phyloP scores from a whole-genome alignment of 1,140 invertebrate genomes.

The Drosophila ananassae region DNA sequence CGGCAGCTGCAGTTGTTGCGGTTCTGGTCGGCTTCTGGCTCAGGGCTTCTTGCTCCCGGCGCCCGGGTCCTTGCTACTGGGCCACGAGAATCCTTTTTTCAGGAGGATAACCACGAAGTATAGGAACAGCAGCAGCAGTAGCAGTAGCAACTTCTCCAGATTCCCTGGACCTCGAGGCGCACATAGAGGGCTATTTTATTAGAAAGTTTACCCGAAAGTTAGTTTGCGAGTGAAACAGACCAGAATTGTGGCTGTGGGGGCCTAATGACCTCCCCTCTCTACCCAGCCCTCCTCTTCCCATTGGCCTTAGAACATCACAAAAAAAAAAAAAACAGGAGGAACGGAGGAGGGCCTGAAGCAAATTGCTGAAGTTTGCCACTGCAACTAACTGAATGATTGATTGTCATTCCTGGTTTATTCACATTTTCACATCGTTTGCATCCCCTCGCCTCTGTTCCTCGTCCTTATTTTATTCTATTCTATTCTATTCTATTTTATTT shows the following conservation, averaged over 20 bases:
- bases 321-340: not conserved
- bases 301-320: not conserved
- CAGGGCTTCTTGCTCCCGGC: not conserved
- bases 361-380: constrained; percentile 68
- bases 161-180: constrained; percentile 35
- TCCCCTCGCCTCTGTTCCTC: constrained; percentile 1
- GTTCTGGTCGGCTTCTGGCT: constrained; percentile 36
- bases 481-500: constrained; percentile 11
- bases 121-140: constrained; percentile 26
- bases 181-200: constrained; percentile 74
- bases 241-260: constrained; percentile 63
- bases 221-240: constrained; percentile 69
- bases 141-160: constrained; percentile 7
- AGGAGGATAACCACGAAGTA: constrained; percentile 20
- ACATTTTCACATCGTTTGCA: constrained; percentile 60
- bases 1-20: constrained; percentile 49
- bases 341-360: constrained; percentile 9
- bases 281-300: not conserved
- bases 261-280: constrained; percentile 48
- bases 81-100: constrained; percentile 37
- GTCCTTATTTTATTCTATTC: constrained; percentile 22
- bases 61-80: constrained; percentile 22
- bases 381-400: constrained; percentile 73
- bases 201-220: constrained; percentile 75
- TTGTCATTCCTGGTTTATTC: constrained; percentile 73